Evolutionary conservation across 2,888 invertebrate genomes (phyloP).

Genomic region (Hanleya hanleyi): DNA sequence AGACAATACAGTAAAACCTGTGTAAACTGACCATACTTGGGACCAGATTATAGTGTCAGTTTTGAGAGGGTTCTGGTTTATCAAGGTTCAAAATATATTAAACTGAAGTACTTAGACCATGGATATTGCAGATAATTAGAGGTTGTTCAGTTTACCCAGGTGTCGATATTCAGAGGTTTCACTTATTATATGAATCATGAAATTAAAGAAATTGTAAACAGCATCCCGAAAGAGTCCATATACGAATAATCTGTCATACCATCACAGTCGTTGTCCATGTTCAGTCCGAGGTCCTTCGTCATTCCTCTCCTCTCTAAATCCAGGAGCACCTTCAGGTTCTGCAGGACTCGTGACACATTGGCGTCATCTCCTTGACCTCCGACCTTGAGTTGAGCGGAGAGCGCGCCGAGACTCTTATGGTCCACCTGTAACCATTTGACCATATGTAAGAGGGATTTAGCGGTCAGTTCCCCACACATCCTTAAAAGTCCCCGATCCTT

Average conservation of each 20-base stretch:
- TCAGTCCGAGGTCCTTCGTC: not conserved
- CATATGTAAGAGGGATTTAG: slow-evolving; percentile 69
- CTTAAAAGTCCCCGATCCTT: not conserved
- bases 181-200: no score
- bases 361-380: slow-evolving; percentile 45
- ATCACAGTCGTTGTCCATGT: no score
- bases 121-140: no score
- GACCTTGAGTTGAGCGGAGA: slow-evolving; percentile 47
- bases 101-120: no score
- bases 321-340: slow-evolving; percentile 52
- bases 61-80: no score
- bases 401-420: slow-evolving; percentile 55
- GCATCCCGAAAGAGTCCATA: not conserved
- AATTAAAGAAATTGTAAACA: not conserved
- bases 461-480: slow-evolving; percentile 56
- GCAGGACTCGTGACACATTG: slow-evolving; percentile 26
- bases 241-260: slow-evolving; percentile 40
- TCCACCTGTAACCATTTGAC: slow-evolving; percentile 71
- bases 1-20: no score
- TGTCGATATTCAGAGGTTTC: no score
- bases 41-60: no score
- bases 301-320: slow-evolving; percentile 51
- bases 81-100: no score
- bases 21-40: no score
- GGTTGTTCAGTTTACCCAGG: no score